Conservation (phyloP, 2,113 vertebrate genomes). For the Muntiacus reevesi region DNA sequence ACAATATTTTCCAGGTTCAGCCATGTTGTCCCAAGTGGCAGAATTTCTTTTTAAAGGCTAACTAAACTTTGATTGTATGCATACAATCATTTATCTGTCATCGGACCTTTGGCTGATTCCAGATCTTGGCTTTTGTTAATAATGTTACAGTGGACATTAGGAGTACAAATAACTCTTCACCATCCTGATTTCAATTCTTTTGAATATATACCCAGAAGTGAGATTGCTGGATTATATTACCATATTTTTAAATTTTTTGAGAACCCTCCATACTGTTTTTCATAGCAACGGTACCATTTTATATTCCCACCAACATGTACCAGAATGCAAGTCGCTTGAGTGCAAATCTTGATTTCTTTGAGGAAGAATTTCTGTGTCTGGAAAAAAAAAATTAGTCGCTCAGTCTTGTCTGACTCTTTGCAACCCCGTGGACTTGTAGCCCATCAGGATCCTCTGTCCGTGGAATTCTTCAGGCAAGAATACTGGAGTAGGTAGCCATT, state of each 20-base stretch:
- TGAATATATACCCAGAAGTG: not conserved
- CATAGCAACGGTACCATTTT: not conserved
- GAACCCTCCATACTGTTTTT: not conserved
- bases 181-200: not conserved
- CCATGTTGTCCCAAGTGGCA: not conserved
- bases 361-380: not conserved
- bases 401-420: not conserved
- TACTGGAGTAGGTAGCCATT: not conserved
- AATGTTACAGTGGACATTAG: not conserved
- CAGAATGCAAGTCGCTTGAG: not conserved
- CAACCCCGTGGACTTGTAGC: not conserved
- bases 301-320: not conserved
- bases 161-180: not conserved
- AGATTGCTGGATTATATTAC: not conserved
- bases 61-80: too few relatives aligned
- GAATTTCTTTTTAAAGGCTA: not conserved
- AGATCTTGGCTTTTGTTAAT: not conserved
- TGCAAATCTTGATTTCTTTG: not conserved
- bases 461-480: not conserved
- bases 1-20: not conserved
- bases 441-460: not conserved
- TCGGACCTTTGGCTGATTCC: not conserved
- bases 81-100: not conserved
- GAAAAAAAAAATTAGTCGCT: not conserved
- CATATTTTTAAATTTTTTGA: not conserved